A percentile compares a stretch with the other conserved stretches of the same genome.
These are phyloP conservation scores for Heliangelus exortis DNA, from an alignment of 2,797 vertebrate genomes.

Conservation along the genomic window DNA sequence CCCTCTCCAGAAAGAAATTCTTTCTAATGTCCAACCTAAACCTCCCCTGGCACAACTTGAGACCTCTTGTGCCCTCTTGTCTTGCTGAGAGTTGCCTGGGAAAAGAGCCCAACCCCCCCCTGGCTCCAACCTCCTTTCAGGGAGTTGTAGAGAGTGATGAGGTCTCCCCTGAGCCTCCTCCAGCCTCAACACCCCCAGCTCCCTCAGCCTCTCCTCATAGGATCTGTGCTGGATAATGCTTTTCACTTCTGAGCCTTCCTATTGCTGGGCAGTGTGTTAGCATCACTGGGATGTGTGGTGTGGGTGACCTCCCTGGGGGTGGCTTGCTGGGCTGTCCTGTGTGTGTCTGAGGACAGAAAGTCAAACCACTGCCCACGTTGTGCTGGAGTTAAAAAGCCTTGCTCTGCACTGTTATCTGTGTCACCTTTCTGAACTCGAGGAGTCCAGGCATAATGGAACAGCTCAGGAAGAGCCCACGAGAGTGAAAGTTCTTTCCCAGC, in stretches of 20 bases:
- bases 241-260: background rate
- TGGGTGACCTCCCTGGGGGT: background rate
- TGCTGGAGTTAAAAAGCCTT: background rate
- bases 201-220: too few species aligned
- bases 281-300: background rate
- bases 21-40: too few species aligned
- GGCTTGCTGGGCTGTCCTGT: background rate
- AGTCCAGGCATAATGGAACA: background rate
- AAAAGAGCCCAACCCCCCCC: too few species aligned
- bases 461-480: background rate
- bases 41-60: too few species aligned
- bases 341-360: background rate
- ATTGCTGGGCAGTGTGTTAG: rapidly evolving
- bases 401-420: rapidly evolving
- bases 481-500: background rate
- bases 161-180: too few species aligned
- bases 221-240: too few species aligned
- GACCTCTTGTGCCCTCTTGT: too few species aligned
- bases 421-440: rapidly evolving
- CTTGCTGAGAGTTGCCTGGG: too few species aligned
- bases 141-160: too few species aligned
- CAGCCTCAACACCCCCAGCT: too few species aligned
- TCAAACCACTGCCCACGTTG: rapidly evolving
- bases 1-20: too few species aligned
- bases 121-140: too few species aligned